phyloP scores from a whole-genome alignment of 2,888 invertebrate species.

The Galerucella pusilla region DNA sequence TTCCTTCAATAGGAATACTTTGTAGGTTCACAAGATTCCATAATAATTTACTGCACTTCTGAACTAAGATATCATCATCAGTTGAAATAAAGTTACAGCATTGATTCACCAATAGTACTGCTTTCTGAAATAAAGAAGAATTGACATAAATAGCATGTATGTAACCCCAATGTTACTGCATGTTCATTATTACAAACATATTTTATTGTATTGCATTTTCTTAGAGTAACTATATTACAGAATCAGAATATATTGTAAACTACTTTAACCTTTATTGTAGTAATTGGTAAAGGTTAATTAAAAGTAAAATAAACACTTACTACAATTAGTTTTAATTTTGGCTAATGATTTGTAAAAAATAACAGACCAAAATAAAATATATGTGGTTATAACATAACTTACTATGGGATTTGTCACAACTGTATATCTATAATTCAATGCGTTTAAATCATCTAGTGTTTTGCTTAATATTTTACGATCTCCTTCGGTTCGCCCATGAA shows the following conservation, averaged over 20 bases:
- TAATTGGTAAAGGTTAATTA: too few relatives aligned
- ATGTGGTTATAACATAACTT: constrained; percentile 42
- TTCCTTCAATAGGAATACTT: constrained; percentile 64
- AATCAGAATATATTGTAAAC: too few relatives aligned
- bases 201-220: too few relatives aligned
- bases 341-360: too few relatives aligned
- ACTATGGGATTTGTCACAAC: constrained; percentile 59
- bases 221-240: too few relatives aligned
- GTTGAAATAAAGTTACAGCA: constrained; percentile 62
- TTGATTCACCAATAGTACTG: constrained; percentile 61
- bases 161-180: too few relatives aligned
- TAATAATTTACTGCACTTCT: constrained; percentile 71
- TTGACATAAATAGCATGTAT: constrained; percentile 26
- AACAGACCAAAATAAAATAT: constrained; percentile 10
- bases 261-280: too few relatives aligned
- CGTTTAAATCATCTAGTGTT: constrained; percentile 73
- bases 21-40: constrained; percentile 69
- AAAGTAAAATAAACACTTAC: too few relatives aligned
- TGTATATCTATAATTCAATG: constrained; percentile 69
- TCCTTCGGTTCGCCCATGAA: constrained; percentile 59
- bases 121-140: constrained; percentile 57
- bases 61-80: constrained; percentile 68
- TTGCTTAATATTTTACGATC: constrained; percentile 67
- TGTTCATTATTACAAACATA: too few relatives aligned
- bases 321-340: too few relatives aligned